Evolutionary conservation across 2,797 vertebrate species (phyloP).

Genomic region (Anas georgica): DNA sequence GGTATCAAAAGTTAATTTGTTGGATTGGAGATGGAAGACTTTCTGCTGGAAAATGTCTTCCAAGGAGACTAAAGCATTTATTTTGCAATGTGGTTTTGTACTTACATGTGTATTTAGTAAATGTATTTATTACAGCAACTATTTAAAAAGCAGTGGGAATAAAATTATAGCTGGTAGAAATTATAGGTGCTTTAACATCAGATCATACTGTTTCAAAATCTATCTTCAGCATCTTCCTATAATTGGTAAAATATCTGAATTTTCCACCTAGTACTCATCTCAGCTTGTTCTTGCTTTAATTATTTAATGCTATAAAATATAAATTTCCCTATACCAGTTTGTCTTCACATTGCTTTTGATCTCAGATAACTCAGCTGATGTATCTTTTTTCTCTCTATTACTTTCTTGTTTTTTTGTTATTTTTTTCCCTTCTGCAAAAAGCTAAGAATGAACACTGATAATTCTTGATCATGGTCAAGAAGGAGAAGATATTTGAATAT

Average conservation of each 20-base stretch:
- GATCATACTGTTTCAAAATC: neutral
- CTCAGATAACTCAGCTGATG: neutral
- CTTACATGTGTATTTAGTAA: neutral
- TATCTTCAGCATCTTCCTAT: neutral
- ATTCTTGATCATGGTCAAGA: neutral
- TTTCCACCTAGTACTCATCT: neutral
- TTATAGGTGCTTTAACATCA: neutral
- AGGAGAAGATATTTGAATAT: neutral
- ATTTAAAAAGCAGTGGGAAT: neutral
- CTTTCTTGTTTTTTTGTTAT: fast-evolving
- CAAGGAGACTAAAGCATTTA: neutral
- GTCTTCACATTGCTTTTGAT: neutral
- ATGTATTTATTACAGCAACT: neutral
- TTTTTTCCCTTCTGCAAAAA: neutral
- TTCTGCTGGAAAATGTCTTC: neutral
- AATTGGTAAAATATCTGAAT: neutral
- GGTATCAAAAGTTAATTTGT: neutral
- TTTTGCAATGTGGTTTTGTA: neutral
- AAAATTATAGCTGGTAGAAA: neutral
- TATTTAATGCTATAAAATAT: neutral
- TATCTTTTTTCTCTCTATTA: neutral
- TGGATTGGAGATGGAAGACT: fast-evolving
- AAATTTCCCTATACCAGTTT: neutral
- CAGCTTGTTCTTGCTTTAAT: neutral
- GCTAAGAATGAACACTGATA: neutral